Evolutionary conservation across 2,113 vertebrate species (phyloP).

Genomic region (Salvelinus sp.): DNA sequence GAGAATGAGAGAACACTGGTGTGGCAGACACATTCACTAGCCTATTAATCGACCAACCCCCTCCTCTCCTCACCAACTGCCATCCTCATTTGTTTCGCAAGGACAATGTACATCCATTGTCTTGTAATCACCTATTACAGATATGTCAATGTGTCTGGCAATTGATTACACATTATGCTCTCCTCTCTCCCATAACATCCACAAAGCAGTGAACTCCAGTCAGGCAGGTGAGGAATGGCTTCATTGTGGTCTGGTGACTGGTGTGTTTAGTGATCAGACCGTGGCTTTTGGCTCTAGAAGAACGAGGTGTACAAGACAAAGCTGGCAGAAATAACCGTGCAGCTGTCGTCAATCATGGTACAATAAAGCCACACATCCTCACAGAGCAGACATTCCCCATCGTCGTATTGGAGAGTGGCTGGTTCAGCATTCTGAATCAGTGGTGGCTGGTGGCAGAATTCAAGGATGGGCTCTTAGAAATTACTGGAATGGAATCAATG

Average conservation of each 20-base stretch:
- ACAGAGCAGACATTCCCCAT: too few relatives aligned
- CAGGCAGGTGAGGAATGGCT: neutral
- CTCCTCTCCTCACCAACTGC: neutral
- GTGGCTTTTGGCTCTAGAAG: neutral
- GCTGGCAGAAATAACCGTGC: neutral
- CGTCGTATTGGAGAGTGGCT: too few relatives aligned
- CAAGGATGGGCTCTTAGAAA: too few relatives aligned
- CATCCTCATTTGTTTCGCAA: neutral
- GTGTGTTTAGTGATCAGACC: neutral
- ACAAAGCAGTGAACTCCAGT: neutral
- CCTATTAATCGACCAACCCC: neutral
- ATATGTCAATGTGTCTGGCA: neutral
- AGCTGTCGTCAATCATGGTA: neutral
- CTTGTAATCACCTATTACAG: neutral
- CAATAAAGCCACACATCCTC: too few relatives aligned
- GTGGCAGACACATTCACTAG: neutral
- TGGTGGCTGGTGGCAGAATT: too few relatives aligned
- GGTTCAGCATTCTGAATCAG: too few relatives aligned
- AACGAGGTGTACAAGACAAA: neutral
- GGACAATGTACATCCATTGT: neutral
- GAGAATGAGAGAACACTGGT: neutral
- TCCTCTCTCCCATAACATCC: neutral
- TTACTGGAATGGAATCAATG: too few relatives aligned
- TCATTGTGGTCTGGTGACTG: neutral
- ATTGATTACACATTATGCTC: neutral